A percentile compares a stretch with the other conserved stretches of the same genome.
These are phyloP conservation scores for Cactoblastis cactorum DNA, from an alignment of 2,888 invertebrate species.

Conservation along the genomic window DNA sequence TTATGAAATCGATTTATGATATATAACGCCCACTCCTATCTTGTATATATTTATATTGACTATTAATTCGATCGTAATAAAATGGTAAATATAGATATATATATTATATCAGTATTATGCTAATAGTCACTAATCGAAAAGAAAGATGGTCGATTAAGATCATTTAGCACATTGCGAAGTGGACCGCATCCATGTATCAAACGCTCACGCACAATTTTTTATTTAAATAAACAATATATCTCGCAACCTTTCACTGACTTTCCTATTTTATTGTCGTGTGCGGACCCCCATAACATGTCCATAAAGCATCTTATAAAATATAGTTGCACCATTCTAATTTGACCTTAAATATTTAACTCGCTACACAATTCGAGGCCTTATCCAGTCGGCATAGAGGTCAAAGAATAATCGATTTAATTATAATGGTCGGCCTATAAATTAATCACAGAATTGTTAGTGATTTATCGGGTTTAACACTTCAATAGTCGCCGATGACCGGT, in stretches of 20 bases:
- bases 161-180: not conserved
- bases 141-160: not conserved
- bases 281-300: slow-evolving; percentile 40
- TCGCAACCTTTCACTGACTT: slow-evolving; percentile 53
- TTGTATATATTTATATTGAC: too few relatives aligned
- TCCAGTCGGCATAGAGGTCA: slow-evolving; percentile 18
- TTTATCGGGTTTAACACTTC: slow-evolving; percentile 55
- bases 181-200: not conserved
- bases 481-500: slow-evolving; percentile 47
- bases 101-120: not conserved
- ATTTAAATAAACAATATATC: slow-evolving; percentile 45
- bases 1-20: too few relatives aligned
- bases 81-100: not conserved
- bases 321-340: slow-evolving; percentile 26
- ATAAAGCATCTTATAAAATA: slow-evolving; percentile 51
- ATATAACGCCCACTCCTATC: too few relatives aligned
- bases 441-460: slow-evolving; percentile 49
- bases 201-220: slow-evolving; percentile 17
- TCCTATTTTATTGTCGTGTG: slow-evolving; percentile 54
- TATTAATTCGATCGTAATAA: too few relatives aligned
- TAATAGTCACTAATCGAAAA: not conserved
- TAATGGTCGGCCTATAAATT: slow-evolving; percentile 43
- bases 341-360: slow-evolving; percentile 18
- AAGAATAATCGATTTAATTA: slow-evolving; percentile 16
- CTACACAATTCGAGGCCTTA: slow-evolving; percentile 30